Base-by-base conservation (phyloP, 2,797 vertebrate species). In the Phylloscopus collybita region DNA sequence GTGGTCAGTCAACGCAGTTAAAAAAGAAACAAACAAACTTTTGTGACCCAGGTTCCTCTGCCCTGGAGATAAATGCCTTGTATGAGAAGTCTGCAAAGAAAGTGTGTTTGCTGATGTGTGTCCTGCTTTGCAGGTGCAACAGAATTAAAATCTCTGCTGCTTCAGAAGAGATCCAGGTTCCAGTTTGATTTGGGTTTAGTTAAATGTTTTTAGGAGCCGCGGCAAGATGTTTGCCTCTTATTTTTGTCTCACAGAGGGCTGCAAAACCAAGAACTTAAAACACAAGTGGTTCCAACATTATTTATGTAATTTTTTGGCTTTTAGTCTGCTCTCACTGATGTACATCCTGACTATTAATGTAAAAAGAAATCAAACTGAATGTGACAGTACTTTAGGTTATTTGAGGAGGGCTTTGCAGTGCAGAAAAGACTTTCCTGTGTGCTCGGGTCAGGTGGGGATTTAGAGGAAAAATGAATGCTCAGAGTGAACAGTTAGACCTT, bases 401-500 rank as follows among this genome's bases (percentile, higher is more conserved):
- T 26, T 74, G 51, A 53, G 42, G 80, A 93, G 64, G 40, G n/a
- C 56, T 49, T 54, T 62, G 75, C 66, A 10, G 29, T 20, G 59
- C 47, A 54, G 72, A 62, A 72, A 69, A 86, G 44, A 51, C 36
- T 60, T 78, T n/a, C 21, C 73, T 70, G 27, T 62, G 51, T 32
- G 74, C 76, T 88, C 53, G 51, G 91, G 86, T 94, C 83, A 80
- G 83, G 60, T 88, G 20, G 61, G 74, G 70, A 56, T 80, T 88
- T 95, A 84, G 65, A 83, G 72, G 42, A 59, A 67, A 93, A 87
- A 47, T 1, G 53, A 88, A 67, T 44, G 34, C 57, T 93, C 30
- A 27, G 56, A 86, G 70, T n/a, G 76, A 90, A 67, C 85, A 76
- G 78, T 78, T 82, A 72, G 60, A 88, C 70, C 91, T 94, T 96